Evolutionary conservation across 1,140 invertebrate genomes (phyloP).

Genomic region (Drosophila sproati): DNA sequence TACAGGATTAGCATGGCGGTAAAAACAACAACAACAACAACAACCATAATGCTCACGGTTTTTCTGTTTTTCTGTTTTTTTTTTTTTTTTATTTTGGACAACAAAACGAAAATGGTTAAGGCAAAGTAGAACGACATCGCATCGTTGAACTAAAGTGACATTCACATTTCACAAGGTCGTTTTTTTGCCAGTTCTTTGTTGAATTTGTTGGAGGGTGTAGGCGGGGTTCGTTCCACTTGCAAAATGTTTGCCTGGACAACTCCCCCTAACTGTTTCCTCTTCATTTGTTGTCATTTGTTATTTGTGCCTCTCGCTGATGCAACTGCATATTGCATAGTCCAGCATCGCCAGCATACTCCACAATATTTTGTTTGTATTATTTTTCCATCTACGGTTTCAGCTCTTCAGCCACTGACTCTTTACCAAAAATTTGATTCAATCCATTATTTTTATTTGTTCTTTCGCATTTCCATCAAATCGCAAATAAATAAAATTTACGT

Average conservation of each 20-base stretch:
- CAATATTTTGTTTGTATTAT: not conserved
- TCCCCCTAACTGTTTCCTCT: constrained; percentile 34
- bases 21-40: constrained; percentile 41
- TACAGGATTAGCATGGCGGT: constrained; percentile 64
- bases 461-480: constrained; percentile 63
- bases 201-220: not conserved
- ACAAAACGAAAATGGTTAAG: constrained; percentile 35
- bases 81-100: not conserved
- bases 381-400: constrained; percentile 19
- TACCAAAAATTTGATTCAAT: constrained; percentile 72
- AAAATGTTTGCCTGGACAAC: constrained; percentile 31
- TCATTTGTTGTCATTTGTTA: constrained; percentile 72
- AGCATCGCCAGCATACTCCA: not conserved
- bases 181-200: not conserved
- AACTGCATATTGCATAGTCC: constrained; percentile 39
- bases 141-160: constrained; percentile 38
- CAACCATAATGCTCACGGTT: constrained; percentile 1
- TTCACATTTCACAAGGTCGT: constrained; percentile 42
- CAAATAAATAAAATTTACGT: constrained; percentile 71
- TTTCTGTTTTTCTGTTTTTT: not conserved
- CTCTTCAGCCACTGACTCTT: constrained; percentile 29
- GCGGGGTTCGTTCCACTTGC: constrained; percentile 17
- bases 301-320: constrained; percentile 54
- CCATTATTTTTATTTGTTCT: constrained; percentile 70
- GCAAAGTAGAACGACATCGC: constrained; percentile 12